Evolutionary conservation across 2,113 vertebrate species (phyloP).

Genomic region (Platichthys stellatus): DNA sequence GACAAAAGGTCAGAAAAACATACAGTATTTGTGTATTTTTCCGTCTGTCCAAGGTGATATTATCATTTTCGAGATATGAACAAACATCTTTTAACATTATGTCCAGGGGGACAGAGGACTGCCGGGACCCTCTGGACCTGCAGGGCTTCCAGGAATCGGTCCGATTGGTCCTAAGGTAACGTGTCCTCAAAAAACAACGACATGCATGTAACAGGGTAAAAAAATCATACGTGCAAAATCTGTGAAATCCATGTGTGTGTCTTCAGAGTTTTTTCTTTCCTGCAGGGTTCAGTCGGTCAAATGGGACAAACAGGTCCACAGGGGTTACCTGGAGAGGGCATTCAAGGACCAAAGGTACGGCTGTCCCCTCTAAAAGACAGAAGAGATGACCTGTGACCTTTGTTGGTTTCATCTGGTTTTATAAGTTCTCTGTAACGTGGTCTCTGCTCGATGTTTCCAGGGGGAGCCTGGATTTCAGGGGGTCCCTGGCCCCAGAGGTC

Average conservation of each 20-base stretch:
- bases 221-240: background rate
- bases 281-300: conserved; percentile 83
- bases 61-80: background rate
- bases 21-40: too few species aligned
- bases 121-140: conserved; percentile 79
- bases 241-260: too few species aligned
- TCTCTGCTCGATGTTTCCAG: conserved; percentile 66
- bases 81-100: background rate
- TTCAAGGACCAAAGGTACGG: conserved; percentile 85
- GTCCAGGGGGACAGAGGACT: conserved; percentile 84
- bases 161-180: conserved; percentile 84
- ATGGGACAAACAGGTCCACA: conserved; percentile 66
- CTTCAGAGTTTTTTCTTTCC: background rate
- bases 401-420: background rate
- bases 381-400: background rate
- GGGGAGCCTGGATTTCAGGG: conserved; percentile 89
- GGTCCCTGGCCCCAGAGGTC: conserved; percentile 83
- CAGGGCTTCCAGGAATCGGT: conserved; percentile 79
- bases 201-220: background rate
- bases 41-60: background rate
- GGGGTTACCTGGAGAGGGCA: conserved; percentile 77
- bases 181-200: background rate
- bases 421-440: background rate
- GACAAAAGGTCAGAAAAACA: conserved; percentile 83
- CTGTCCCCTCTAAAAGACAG: background rate